phyloP scores from a whole-genome alignment of 1,140 invertebrate species.

The Drosophila sp. region DNA sequence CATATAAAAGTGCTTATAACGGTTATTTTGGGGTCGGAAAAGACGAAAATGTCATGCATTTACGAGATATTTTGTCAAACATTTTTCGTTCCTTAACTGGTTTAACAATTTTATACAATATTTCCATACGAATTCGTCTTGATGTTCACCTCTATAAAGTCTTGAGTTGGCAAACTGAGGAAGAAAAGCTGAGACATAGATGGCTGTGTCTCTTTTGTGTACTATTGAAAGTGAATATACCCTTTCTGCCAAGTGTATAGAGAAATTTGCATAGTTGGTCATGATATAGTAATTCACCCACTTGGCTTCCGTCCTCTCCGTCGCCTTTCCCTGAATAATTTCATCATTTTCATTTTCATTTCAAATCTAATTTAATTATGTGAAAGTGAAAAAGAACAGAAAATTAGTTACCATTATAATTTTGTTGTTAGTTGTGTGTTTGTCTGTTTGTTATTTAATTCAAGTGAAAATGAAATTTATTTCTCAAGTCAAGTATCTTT shows the following conservation, averaged over 20 bases:
- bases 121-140: too few relatives aligned
- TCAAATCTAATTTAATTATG: conserved; percentile 77
- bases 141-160: too few relatives aligned
- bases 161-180: too few relatives aligned
- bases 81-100: too few relatives aligned
- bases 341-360: conserved; percentile 66
- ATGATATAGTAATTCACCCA: conserved; percentile 6
- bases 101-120: too few relatives aligned
- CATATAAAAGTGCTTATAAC: too few relatives aligned
- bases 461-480: conserved; percentile 77
- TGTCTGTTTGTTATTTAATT: conserved; percentile 76
- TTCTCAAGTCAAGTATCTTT: conserved; percentile 45
- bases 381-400: conserved; percentile 68
- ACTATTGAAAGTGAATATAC: too few relatives aligned
- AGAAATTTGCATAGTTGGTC: conserved; percentile 52
- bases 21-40: too few relatives aligned
- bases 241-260: conserved; percentile 30
- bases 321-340: background rate
- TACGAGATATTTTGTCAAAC: too few relatives aligned
- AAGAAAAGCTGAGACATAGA: too few relatives aligned
- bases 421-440: conserved; percentile 37
- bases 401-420: conserved; percentile 74
- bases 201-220: too few relatives aligned
- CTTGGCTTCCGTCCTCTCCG: background rate
- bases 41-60: too few relatives aligned